These are phyloP conservation scores for Heliopora coerulea DNA, from an alignment of 92 coral and sea anemone genomes.

Conservation along the genomic window DNA sequence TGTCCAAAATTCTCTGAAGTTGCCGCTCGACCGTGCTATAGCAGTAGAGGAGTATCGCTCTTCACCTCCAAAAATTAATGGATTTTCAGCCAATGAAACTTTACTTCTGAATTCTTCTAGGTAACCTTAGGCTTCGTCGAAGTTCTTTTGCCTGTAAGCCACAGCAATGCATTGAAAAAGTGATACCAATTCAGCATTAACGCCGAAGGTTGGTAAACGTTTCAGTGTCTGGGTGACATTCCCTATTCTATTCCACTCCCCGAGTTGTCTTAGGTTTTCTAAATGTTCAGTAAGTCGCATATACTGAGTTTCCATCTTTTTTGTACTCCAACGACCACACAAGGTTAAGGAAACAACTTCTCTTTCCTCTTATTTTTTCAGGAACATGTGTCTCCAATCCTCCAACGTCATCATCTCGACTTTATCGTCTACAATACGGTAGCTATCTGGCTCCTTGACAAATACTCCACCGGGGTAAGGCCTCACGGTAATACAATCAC, in stretches of 20 bases:
- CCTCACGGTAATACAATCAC: constrained; percentile 39
- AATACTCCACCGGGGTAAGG: constrained; percentile 50
- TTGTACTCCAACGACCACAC: constrained; percentile 37
- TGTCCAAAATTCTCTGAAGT: constrained; percentile 26
- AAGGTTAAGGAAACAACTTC: not conserved
- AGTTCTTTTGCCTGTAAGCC: constrained; percentile 25
- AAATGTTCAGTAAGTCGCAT: constrained; percentile 28
- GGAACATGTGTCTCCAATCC: constrained; percentile 8
- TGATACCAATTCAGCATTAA: not conserved
- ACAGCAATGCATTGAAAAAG: constrained; percentile 10
- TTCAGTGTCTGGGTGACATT: not conserved
- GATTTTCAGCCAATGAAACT: constrained; percentile 14
- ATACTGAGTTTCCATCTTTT: constrained; percentile 12
- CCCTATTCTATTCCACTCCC: constrained; percentile 9
- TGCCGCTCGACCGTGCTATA: constrained; percentile 50
- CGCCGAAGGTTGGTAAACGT: not conserved
- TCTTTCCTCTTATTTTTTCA: not conserved
- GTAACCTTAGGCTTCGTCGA: constrained; percentile 7
- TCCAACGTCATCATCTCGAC: constrained; percentile 37
- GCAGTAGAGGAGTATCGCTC: constrained; percentile 32
- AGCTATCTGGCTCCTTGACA: constrained; percentile 41
- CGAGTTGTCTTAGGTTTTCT: constrained; percentile 22
- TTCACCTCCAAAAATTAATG: constrained; percentile 18
- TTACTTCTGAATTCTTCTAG: constrained; percentile 6
- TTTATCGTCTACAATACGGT: constrained; percentile 42